Conservation (phyloP, 2,888 invertebrate genomes). For the Brachypalpus laphriformis region DNA sequence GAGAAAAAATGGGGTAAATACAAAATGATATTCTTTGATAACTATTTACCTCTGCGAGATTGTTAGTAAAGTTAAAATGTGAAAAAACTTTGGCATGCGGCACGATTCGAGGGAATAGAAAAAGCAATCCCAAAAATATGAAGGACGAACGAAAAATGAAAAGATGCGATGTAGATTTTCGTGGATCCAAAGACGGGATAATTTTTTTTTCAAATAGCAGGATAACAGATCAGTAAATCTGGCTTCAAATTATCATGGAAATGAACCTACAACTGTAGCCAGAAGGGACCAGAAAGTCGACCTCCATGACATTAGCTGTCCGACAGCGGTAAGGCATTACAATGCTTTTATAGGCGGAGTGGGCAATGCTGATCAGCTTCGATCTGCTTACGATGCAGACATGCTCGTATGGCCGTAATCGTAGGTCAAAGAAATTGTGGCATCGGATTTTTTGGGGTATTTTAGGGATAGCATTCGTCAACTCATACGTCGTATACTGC, state of each 20-base stretch:
- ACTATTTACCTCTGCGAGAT: too few relatives aligned
- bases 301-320: background rate
- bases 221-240: too few relatives aligned
- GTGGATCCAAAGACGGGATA: background rate
- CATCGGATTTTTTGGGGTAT: conserved; percentile 45
- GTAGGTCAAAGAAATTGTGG: conserved; percentile 48
- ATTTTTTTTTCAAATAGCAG: too few relatives aligned
- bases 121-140: conserved; percentile 29
- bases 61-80: conserved; percentile 31
- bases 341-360: conserved; percentile 58
- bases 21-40: too few relatives aligned
- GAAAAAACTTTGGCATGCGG: conserved; percentile 42
- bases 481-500: too few relatives aligned
- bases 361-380: conserved; percentile 55
- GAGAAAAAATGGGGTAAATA: too few relatives aligned
- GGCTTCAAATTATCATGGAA: conserved; percentile 12
- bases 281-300: background rate
- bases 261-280: conserved; percentile 22
- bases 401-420: conserved; percentile 42
- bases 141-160: conserved; percentile 24
- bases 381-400: too few relatives aligned
- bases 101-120: conserved; percentile 20
- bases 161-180: conserved; percentile 23
- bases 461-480: too few relatives aligned
- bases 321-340: conserved; percentile 41